Percentiles rank a stretch among this genome's conserved stretches.
phyloP scores from a whole-genome alignment of 2,113 vertebrate species.

The Hydrolagus affinis region DNA sequence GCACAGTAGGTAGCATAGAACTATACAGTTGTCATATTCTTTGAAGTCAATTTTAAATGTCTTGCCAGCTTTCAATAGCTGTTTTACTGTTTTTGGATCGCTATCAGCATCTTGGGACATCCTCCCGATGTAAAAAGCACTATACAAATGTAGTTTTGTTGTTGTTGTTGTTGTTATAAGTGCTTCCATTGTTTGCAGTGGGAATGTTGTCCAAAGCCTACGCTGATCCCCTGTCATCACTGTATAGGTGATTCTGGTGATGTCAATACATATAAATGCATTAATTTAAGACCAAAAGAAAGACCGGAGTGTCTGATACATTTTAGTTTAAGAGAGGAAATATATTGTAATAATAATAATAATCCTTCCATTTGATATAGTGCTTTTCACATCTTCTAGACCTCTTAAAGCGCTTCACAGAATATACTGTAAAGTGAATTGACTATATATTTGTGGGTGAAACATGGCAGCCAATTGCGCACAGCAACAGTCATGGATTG shows the following conservation, averaged over 20 bases:
- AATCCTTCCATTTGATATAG: too few relatives aligned
- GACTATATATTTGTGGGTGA: too few relatives aligned
- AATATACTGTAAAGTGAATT: too few relatives aligned
- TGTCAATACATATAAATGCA: conserved; percentile 10
- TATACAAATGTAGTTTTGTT: too few relatives aligned
- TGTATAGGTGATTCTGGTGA: neutral
- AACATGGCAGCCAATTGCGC: too few relatives aligned
- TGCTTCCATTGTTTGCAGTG: neutral
- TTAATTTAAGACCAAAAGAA: neutral
- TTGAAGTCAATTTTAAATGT: conserved; percentile 8
- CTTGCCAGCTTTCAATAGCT: conserved; percentile 6
- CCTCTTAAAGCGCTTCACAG: too few relatives aligned
- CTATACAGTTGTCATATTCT: conserved; percentile 3
- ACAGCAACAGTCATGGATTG: too few relatives aligned
- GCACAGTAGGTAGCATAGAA: conserved; percentile 8
- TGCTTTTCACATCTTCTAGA: too few relatives aligned
- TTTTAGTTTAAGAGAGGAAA: conserved; percentile 8
- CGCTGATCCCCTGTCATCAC: neutral
- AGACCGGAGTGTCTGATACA: neutral
- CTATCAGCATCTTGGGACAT: too few relatives aligned
- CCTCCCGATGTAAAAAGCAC: too few relatives aligned
- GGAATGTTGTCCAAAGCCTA: neutral
- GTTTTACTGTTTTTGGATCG: neutral
- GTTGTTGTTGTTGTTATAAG: too few relatives aligned
- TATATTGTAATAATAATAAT: too few relatives aligned